Evolutionary conservation across 1,140 invertebrate species (phyloP).

Genomic region (Leptinotarsa undecemlineata): DNA sequence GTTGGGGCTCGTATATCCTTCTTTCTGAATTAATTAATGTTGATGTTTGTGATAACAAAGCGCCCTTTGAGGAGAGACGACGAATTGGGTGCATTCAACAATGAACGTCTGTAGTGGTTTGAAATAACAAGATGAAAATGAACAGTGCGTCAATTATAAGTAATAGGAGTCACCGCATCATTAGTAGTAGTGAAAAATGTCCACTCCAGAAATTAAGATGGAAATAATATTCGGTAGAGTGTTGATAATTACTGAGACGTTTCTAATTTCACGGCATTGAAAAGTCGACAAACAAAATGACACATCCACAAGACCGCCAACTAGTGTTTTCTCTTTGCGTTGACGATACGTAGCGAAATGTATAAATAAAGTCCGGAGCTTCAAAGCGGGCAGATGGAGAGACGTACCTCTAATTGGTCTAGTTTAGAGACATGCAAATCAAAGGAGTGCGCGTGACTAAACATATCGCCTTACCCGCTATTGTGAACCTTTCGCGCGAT

Average conservation of each 20-base stretch:
- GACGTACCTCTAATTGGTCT: constrained; percentile 21
- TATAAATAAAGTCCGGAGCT: constrained; percentile 4
- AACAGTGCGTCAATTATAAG: constrained; percentile 8
- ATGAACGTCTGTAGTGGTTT: constrained; percentile 5
- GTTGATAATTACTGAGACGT: neutral
- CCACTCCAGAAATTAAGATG: constrained; percentile 2
- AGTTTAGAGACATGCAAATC: constrained; percentile 22
- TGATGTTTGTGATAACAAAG: constrained; percentile 3
- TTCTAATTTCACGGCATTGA: neutral
- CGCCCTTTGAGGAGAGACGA: neutral
- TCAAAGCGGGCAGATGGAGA: constrained; percentile 18
- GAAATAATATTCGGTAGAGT: neutral
- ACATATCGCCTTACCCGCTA: constrained; percentile 19
- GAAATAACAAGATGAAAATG: constrained; percentile 6
- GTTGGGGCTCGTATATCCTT: neutral
- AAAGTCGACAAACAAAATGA: neutral
- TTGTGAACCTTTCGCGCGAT: constrained; percentile 13
- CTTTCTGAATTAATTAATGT: neutral
- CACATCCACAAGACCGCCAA: constrained; percentile 4
- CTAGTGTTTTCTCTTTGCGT: constrained; percentile 7
- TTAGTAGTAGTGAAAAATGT: neutral
- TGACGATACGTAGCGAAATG: neutral
- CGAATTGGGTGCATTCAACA: constrained; percentile 1
- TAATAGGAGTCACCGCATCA: constrained; percentile 2
- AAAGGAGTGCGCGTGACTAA: constrained; percentile 22